Evolutionary conservation across 1,140 invertebrate species (phyloP).

Genomic region (Drosophila pachea): DNA sequence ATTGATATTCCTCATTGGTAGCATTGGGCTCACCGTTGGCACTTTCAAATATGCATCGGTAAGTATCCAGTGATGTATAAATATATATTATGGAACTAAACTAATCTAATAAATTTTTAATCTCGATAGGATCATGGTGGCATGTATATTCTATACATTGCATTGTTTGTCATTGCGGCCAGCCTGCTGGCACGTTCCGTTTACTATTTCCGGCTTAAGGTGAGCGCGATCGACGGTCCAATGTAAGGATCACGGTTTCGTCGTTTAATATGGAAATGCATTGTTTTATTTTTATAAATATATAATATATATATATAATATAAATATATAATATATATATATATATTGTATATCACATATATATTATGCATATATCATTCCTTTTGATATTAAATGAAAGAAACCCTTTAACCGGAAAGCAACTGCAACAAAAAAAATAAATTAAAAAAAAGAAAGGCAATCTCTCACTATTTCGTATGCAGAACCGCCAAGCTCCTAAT

Average conservation of each 20-base stretch:
- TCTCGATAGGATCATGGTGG: slow-evolving; percentile 83
- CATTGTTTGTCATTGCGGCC: slow-evolving; percentile 87
- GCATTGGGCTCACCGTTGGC: slow-evolving; percentile 88
- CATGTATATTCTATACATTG: slow-evolving; percentile 91
- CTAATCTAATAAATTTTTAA: background rate
- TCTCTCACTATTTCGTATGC: slow-evolving; percentile 23
- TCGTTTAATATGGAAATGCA: slow-evolving; percentile 57
- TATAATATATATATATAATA: slow-evolving; percentile 42
- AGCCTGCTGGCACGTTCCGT: slow-evolving; percentile 88
- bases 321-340: slow-evolving; percentile 13
- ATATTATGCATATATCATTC: slow-evolving; percentile 76
- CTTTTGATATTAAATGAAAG: slow-evolving; percentile 77
- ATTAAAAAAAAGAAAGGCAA: slow-evolving; percentile 20
- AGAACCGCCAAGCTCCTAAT: slow-evolving; percentile 23
- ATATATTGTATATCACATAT: slow-evolving; percentile 58
- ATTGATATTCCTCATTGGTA: slow-evolving; percentile 86
- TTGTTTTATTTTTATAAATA: slow-evolving; percentile 74
- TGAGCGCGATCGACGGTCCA: slow-evolving; percentile 90
- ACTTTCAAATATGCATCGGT: slow-evolving; percentile 80
- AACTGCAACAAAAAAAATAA: slow-evolving; percentile 44
- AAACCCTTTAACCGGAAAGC: slow-evolving; percentile 20
- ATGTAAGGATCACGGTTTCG: slow-evolving; percentile 81
- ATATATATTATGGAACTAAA: background rate
- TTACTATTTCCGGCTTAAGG: slow-evolving; percentile 94
- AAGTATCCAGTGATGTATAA: slow-evolving; percentile 24